A percentile compares a stretch with the other conserved stretches of the same genome.
These are phyloP conservation scores for Agonopterix alstromeriana DNA, from an alignment of 2,888 invertebrate genomes.

Conservation along the genomic window DNA sequence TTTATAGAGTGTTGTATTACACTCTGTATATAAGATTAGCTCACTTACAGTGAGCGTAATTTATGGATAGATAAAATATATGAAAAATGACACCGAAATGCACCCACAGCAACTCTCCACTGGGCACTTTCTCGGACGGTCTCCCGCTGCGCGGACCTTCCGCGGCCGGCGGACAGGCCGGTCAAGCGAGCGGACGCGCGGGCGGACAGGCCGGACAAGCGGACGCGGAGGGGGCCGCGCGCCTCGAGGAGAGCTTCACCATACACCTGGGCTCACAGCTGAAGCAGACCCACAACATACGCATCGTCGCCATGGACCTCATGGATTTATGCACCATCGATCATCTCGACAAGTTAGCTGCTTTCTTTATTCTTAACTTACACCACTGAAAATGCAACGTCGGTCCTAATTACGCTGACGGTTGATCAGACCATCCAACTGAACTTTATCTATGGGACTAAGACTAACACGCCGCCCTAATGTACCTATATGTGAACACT, in stretches of 20 bases:
- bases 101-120: slow-evolving; percentile 52
- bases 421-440: too few species aligned
- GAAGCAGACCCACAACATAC: slow-evolving; percentile 98
- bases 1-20: too few species aligned
- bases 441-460: too few species aligned
- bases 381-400: too few species aligned
- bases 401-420: too few species aligned
- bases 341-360: slow-evolving; percentile 33
- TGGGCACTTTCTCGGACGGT: slow-evolving; percentile 33
- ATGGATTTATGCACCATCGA: slow-evolving; percentile 56
- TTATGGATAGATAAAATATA: too few species aligned
- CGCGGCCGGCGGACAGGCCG: slow-evolving; percentile 10
- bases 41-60: too few species aligned
- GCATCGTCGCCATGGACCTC: slow-evolving; percentile 91
- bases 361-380: not conserved
- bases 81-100: too few species aligned
- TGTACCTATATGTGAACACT: not conserved
- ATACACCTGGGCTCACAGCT: slow-evolving; percentile 98
- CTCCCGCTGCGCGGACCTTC: slow-evolving; percentile 11
- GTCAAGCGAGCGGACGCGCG: slow-evolving; percentile 17
- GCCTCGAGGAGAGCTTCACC: slow-evolving; percentile 96
- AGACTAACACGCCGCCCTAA: too few species aligned
- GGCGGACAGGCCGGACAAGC: not conserved
- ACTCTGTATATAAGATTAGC: too few species aligned
- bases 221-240: slow-evolving; percentile 14